These are phyloP conservation scores for Gobio gobio DNA, from an alignment of 2,113 vertebrate genomes.

Conservation along the genomic window DNA sequence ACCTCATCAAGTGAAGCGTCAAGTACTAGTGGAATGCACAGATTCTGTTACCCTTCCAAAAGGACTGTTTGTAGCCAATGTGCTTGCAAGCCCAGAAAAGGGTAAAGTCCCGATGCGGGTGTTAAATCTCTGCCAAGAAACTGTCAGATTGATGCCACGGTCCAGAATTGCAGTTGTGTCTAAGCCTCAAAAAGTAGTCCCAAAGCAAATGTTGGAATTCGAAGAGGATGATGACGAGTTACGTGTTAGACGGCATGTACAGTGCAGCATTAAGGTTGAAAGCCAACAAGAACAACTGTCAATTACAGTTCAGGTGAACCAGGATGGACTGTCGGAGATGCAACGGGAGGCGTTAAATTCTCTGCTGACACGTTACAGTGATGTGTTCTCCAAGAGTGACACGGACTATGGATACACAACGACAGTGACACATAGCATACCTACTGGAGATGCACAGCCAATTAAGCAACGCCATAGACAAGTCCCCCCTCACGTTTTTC, in stretches of 20 bases:
- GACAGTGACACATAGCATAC: conserved; percentile 18
- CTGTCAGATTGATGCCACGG: not conserved
- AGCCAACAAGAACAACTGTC: not conserved
- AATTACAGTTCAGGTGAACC: not conserved
- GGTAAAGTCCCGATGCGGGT: not conserved
- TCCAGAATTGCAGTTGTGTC: not conserved
- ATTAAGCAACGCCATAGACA: not conserved
- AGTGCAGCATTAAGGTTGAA: not conserved
- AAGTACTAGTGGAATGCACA: not conserved
- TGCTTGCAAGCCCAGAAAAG: not conserved
- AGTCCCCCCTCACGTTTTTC: not conserved
- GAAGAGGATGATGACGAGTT: not conserved
- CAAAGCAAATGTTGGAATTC: not conserved
- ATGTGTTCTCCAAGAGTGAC: not conserved
- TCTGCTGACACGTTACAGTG: not conserved
- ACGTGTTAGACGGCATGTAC: not conserved
- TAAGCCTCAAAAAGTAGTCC: not conserved
- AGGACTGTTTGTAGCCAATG: not conserved
- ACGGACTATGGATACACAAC: not conserved
- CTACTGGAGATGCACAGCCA: conserved; percentile 31
- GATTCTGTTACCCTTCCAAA: not conserved
- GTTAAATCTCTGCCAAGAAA: not conserved
- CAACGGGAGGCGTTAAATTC: not conserved
- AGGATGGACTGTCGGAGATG: not conserved
- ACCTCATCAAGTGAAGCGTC: not conserved